Base-by-base conservation (phyloP, 2,113 vertebrate species). In the Labeo rohita region DNA sequence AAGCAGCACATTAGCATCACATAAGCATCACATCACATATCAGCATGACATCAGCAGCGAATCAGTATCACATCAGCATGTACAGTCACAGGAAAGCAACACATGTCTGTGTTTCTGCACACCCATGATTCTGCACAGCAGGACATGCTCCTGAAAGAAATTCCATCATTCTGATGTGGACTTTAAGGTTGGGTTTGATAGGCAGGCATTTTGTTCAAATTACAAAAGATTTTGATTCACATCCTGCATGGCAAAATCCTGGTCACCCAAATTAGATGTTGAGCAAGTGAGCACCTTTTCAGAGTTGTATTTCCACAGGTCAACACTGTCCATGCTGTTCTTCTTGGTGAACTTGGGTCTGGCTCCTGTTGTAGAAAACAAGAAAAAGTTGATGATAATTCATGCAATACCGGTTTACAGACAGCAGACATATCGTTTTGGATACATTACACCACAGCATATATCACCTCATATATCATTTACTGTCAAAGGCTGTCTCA, bases 301-400 rank as follows among this genome's bases (percentile, higher is more conserved):
- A 77, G 95, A 94, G 9, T 96, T 94, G 83, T 96, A 96, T 74
- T 97, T 96, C 93, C 97, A 96, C 68, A 98, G 91, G 28, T 98
- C 97, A 36, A 98, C 95, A 89, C 95, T 96, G 92, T 97, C 97
- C 87, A 96, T 95, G 83, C 96, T 97, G 94, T 94, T 96, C 88
- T 95, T 95, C 87, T 97, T 97, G 12, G 91, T 94, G 90, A 96
- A 95, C 91, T 99, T 99, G 84, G 98, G 98, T 88, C 97, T 94
- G 85, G 97, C 98, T 79, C 98, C 98, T 99, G 91, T 80, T 85
- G 47, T 72, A 52, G 90, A 83, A 56, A 81, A 21, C 76, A 75
- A 73, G 70, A 1, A n/a, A 21, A 45, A 11, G 9, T n/a, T 45
- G 18, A 73, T 72, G 5, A 73, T n/a, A 11, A 45, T 45, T 73